Evolutionary conservation across 35 echinoderm and acorn worm species (phyloP).

Genomic region (Amphiura filiformis): DNA sequence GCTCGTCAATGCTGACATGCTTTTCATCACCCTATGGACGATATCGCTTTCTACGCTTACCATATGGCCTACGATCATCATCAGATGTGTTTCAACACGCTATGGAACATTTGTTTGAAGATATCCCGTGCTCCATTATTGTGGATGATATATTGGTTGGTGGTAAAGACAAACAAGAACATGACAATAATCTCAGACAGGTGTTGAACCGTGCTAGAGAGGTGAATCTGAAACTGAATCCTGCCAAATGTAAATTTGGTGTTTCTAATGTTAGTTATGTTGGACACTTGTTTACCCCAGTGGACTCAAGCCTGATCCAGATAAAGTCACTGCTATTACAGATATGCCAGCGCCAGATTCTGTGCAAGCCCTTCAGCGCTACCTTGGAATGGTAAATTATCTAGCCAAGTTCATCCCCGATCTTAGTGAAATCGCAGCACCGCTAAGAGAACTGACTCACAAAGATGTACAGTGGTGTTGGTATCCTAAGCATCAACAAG

Average conservation of each 20-base stretch:
- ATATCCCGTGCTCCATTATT: slow-evolving; percentile 15
- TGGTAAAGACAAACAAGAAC: slow-evolving; percentile 17
- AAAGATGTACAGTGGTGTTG: slow-evolving; percentile 18
- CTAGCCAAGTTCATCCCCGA: slow-evolving; percentile 60
- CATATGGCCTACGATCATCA: slow-evolving; percentile 10
- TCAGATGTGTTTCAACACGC: slow-evolving; percentile 24
- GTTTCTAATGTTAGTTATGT: slow-evolving; percentile 44
- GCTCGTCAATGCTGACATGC: slow-evolving; percentile 36
- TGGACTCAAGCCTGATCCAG: slow-evolving; percentile 27
- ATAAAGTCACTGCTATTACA: slow-evolving; percentile 38
- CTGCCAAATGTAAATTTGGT: slow-evolving; percentile 45
- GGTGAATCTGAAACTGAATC: slow-evolving; percentile 51
- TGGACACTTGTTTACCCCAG: slow-evolving; percentile 61
- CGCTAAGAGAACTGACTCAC: slow-evolving; percentile 1
- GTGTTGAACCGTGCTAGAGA: slow-evolving; percentile 9
- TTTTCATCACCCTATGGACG: slow-evolving; percentile 25
- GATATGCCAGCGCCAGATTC: slow-evolving; percentile 40
- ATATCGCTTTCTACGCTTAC: slow-evolving; percentile 29
- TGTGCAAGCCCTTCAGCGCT: slow-evolving; percentile 29
- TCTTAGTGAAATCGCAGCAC: slow-evolving; percentile 32
- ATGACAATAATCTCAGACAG: slow-evolving; percentile 23
- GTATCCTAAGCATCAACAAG: slow-evolving; percentile 26
- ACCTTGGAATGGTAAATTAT: slow-evolving; percentile 57
- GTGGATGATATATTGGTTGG: slow-evolving; percentile 13
- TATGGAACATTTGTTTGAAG: not conserved